These are phyloP conservation scores for Equus przewalskii DNA, from an alignment of 2,113 vertebrate genomes.

Conservation along the genomic window DNA sequence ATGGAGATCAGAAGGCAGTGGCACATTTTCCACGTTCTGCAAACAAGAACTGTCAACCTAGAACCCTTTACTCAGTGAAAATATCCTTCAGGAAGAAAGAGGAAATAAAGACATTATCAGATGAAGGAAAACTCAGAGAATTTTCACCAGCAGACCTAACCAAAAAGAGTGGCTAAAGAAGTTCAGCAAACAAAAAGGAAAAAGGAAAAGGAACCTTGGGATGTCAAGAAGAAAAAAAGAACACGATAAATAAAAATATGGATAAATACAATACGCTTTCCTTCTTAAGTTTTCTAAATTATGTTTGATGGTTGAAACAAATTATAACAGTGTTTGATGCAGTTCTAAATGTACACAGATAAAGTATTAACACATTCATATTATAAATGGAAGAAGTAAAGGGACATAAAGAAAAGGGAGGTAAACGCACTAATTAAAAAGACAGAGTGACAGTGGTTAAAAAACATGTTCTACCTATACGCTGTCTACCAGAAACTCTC, in stretches of 20 bases:
- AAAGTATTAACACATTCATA: background rate
- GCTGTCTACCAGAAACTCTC: background rate
- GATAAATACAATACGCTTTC: background rate
- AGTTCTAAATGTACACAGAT: background rate
- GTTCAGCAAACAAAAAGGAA: background rate
- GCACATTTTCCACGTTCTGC: background rate
- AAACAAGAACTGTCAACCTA: background rate
- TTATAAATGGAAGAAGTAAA: slow-evolving; percentile 4
- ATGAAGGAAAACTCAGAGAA: background rate
- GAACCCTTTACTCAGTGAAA: slow-evolving; percentile 27
- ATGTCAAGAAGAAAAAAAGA: background rate
- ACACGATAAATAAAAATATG: background rate
- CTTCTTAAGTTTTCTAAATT: slow-evolving; percentile 31
- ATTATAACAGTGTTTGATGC: background rate
- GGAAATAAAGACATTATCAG: slow-evolving; percentile 16
- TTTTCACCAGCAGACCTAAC: background rate
- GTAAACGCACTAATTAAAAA: slow-evolving; percentile 18
- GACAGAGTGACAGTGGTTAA: background rate
- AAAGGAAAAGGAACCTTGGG: background rate
- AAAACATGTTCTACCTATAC: background rate
- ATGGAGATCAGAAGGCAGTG: background rate
- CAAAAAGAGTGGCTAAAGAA: background rate
- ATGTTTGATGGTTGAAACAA: background rate
- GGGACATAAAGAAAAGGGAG: background rate
- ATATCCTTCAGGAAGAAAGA: background rate